Conservation (phyloP, 2,797 vertebrate genomes). For the Sparus aurata region DNA sequence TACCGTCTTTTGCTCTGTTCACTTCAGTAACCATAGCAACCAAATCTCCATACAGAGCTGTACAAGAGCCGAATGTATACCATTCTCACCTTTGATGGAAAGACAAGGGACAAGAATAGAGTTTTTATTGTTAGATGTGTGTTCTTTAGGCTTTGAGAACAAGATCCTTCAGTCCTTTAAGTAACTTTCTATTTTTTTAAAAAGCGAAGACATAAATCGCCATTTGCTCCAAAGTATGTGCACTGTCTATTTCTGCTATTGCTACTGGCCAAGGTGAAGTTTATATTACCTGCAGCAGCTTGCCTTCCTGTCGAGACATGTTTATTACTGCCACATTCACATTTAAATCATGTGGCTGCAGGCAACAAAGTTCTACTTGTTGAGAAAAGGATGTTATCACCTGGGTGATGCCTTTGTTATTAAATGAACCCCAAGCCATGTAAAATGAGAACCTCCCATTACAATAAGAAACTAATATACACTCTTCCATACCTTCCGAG, state of each 20-base stretch:
- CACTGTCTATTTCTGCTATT: conserved; percentile 1
- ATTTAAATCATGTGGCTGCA: conserved; percentile 40
- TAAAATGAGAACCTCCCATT: conserved; percentile 51
- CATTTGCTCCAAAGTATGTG: neutral
- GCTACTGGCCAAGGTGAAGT: conserved; percentile 5
- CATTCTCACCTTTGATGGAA: neutral
- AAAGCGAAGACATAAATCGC: conserved; percentile 8
- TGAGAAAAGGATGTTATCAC: conserved; percentile 47
- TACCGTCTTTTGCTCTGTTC: conserved; percentile 25
- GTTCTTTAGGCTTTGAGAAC: conserved; percentile 3
- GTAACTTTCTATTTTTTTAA: neutral
- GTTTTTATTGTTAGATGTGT: neutral
- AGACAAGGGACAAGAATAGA: conserved; percentile 18
- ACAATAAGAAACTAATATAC: conserved; percentile 36
- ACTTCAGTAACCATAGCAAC: conserved; percentile 58
- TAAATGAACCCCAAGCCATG: conserved; percentile 57
- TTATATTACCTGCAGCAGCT: conserved; percentile 22
- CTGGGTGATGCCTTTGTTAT: conserved; percentile 52
- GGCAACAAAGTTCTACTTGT: conserved; percentile 50
- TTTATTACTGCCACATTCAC: conserved; percentile 31
- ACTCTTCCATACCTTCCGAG: neutral
- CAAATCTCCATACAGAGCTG: conserved; percentile 42
- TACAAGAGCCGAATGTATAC: conserved; percentile 31
- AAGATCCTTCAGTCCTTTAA: neutral
- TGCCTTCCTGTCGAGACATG: conserved; percentile 53